Conservation (phyloP, 2,113 vertebrate genomes). For the Recurvirostra avosetta region DNA sequence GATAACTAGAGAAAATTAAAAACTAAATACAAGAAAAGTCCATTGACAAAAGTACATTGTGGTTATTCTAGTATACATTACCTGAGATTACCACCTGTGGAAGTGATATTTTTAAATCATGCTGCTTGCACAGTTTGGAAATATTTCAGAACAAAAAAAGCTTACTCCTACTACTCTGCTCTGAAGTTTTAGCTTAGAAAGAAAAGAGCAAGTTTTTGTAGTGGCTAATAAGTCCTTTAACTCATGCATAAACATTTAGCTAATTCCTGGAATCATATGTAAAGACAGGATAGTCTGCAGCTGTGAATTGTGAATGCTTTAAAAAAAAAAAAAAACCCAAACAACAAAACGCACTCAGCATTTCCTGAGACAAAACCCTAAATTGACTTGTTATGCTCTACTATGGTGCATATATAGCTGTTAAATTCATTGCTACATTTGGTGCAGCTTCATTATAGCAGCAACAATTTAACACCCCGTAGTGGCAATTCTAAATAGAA, state of each 20-base stretch:
- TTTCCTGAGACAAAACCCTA: slow-evolving; percentile 1
- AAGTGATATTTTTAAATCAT: background rate
- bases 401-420: background rate
- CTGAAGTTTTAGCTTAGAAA: background rate
- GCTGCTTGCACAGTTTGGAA: background rate
- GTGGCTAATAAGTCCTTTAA: background rate
- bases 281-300: background rate
- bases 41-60: background rate
- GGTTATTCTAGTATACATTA: background rate
- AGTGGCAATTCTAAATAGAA: slow-evolving; percentile 42
- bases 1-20: background rate
- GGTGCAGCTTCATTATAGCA: slow-evolving; percentile 22
- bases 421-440: slow-evolving; percentile 46
- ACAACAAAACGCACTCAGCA: background rate
- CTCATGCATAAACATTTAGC: background rate
- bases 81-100: background rate
- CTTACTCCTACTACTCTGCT: background rate
- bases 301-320: background rate
- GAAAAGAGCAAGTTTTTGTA: background rate
- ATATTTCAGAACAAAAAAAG: background rate
- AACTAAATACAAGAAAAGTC: background rate
- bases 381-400: slow-evolving; percentile 15
- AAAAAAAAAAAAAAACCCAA: no score
- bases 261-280: background rate
- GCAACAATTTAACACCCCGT: slow-evolving; percentile 40